Conservation (phyloP, 2,797 vertebrate genomes). For the Hydrolagus colliei region DNA sequence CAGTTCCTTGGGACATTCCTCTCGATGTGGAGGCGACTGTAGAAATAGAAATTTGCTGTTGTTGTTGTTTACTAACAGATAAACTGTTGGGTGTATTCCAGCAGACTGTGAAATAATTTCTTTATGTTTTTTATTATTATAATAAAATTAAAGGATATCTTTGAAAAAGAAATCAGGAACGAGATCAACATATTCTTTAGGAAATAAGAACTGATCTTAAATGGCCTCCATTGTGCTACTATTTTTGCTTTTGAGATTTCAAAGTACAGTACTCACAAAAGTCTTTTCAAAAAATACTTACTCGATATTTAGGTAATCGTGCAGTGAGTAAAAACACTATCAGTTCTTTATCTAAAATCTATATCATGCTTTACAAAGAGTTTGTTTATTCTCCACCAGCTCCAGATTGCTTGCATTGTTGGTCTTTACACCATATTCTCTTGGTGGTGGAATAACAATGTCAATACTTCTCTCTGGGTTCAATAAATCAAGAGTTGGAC, state of each 20-base stretch:
- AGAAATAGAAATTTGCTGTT: no score
- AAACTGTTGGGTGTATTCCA: not conserved
- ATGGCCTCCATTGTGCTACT: not conserved
- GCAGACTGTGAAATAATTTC: not conserved
- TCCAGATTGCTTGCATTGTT: not conserved
- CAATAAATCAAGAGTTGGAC: slow-evolving; percentile 13
- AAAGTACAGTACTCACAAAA: not conserved
- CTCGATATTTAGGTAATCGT: not conserved
- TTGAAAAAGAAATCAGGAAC: no score
- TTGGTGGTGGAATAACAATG: not conserved
- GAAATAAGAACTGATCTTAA: not conserved
- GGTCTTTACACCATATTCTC: not conserved
- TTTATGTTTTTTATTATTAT: not conserved
- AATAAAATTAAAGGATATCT: not conserved
- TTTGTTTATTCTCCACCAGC: not conserved
- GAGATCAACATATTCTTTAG: no score
- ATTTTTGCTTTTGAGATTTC: not conserved
- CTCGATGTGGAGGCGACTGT: no score
- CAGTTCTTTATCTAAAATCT: not conserved
- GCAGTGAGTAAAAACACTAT: not conserved
- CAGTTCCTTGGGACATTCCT: no score
- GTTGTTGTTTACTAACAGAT: not conserved
- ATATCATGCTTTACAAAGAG: not conserved
- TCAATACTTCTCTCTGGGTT: not conserved
- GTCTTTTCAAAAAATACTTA: not conserved